Evolutionary conservation across 2,113 vertebrate species (phyloP), one percentile per base, ranked within the genome.

Genomic region (Hemiprocne comata): DNA sequence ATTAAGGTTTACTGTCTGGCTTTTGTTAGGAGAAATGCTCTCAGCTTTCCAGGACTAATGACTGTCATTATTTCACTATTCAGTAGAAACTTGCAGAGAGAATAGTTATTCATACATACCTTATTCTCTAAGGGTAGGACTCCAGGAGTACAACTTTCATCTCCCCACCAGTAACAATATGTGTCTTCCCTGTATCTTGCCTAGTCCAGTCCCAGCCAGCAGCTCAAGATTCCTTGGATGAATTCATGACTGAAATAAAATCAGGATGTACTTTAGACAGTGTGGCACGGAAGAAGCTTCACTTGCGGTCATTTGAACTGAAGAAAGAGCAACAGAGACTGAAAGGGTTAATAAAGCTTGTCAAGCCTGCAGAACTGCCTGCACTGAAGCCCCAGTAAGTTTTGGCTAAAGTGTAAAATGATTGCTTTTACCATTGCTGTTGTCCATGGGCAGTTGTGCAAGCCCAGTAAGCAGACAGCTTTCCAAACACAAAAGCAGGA

Each of bases 181-280:
- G 0, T 71, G 24, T 89, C 66, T 87, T 71, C 23, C 17, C 16
- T 66, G 89, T 78, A 6, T 94, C 54, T 87, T 89, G 50, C 55
- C 51, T 93, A 99, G 99, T 80, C 88, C 94, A 98, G 9, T 97
- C 98, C 18, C 97, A 98, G 76, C 95, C 98, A 4, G 96, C 98
- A 13, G 88, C 98, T 42, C 99, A 99, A 78, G 99, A 99, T 95
- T 98, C 99, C 13, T 97, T 99, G 96, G 99, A 99, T 33, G 99
- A 98, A 10, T 99, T 99, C 94, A 99, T 99, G 99, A 99, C 98
- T 0, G 98, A 98, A 28, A 99, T 99, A 80, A 98, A 98, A 48
- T 98, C 98, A 4, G 98, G 98, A 51, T 97, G 82, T 23, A 74
- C 98, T 1, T 97, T 99, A 89, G 99, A 99, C 90, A 98, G 97